A percentile compares a stretch with the other conserved stretches of the same genome.
Evolutionary conservation across 1,140 invertebrate species (phyloP).

Genomic region (fruit fly (Drosophila melanogaster)): Release_6_plus_ISO1_MT NT_033779.5:17446501-17447000

Average conservation of each 20-base stretch:
- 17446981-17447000: neutral
- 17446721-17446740: conserved; percentile 38
- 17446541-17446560: conserved; percentile 25
- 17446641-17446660: conserved; percentile 55
- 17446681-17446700: conserved; percentile 50
- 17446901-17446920: neutral
- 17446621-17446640: conserved; percentile 69
- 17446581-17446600: conserved; percentile 58
- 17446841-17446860: conserved; percentile 11
- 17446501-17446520: conserved; percentile 22
- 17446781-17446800: conserved; percentile 27
- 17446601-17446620: conserved; percentile 47
- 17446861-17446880: conserved; percentile 6
- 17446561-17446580: conserved; percentile 32
- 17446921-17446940: conserved; percentile 8
- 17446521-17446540: neutral
- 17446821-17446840: conserved; percentile 5
- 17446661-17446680: conserved; percentile 7
- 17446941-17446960: conserved; percentile 16
- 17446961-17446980: conserved; percentile 8
- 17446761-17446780: neutral
- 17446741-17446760: conserved; percentile 72
- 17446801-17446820: conserved; percentile 54
- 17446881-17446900: conserved; percentile 16
- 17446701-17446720: conserved; percentile 73